Conservation (phyloP, 2,113 vertebrate species). For the Myiozetetes cayanensis region DNA sequence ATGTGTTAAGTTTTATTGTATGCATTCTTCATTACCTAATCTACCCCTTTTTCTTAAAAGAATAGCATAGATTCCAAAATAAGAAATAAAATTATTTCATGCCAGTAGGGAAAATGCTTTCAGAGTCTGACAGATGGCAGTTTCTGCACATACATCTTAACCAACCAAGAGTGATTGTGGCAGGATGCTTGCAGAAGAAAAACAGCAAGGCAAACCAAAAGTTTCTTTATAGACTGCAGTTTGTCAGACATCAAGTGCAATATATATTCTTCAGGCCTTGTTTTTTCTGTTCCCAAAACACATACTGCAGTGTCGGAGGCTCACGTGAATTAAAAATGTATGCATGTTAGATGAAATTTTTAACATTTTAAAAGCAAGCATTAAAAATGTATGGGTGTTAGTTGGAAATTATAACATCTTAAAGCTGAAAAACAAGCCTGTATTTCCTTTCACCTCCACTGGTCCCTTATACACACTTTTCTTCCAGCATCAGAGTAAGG, state of each 20-base stretch:
- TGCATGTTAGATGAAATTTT: background rate
- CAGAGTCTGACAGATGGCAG: background rate
- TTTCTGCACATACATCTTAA: background rate
- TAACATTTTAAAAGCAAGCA: constrained; percentile 32
- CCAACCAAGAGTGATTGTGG: background rate
- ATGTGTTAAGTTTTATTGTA: background rate
- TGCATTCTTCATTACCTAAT: background rate
- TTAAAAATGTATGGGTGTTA: constrained; percentile 1
- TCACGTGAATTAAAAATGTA: background rate
- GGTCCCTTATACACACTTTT: background rate
- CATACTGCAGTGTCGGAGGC: background rate
- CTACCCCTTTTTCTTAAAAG: background rate
- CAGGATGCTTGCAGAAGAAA: background rate
- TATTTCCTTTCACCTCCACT: constrained; percentile 19
- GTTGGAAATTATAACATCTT: constrained; percentile 4
- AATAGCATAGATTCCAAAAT: background rate
- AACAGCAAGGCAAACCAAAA: background rate
- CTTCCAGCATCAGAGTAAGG: background rate
- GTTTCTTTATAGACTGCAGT: background rate
- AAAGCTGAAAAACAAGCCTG: background rate
- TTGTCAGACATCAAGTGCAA: background rate
- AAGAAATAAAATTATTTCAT: background rate
- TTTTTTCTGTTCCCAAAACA: background rate
- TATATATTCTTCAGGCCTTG: background rate
- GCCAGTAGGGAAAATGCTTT: background rate